Conservation (phyloP, 2,888 invertebrate species). For the Melanophora roralis region DNA sequence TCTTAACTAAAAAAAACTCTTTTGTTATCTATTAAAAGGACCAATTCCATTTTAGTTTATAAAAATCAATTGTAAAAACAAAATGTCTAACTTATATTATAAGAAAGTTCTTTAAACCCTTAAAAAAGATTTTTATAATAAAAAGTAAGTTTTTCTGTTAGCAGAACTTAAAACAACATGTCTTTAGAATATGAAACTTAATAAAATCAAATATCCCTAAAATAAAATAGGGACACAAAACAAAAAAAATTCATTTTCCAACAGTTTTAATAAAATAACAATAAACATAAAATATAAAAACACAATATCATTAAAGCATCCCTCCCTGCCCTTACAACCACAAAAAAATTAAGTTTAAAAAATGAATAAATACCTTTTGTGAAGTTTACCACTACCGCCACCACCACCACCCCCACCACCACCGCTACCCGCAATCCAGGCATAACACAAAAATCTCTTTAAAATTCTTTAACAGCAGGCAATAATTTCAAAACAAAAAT, state of each 20-base stretch:
- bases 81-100: no score
- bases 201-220: neutral
- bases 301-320: neutral
- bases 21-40: no score
- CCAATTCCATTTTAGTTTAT: no score
- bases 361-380: slow-evolving; percentile 2
- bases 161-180: neutral
- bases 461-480: slow-evolving; percentile 23
- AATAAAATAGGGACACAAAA: neutral
- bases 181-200: neutral
- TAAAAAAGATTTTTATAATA: no score
- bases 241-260: neutral
- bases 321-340: neutral
- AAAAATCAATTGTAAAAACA: no score
- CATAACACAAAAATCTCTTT: neutral
- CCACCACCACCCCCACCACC: no score
- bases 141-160: neutral
- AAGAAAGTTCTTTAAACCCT: no score
- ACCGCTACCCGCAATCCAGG: neutral
- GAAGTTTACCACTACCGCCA: no score
- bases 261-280: slow-evolving; percentile 30
- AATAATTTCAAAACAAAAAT: slow-evolving; percentile 35
- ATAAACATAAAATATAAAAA: slow-evolving; percentile 7
- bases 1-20: no score
- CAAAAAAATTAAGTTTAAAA: neutral